These are phyloP conservation scores for Pseudomyrmex sp. DNA, from an alignment of 1,140 invertebrate species.

Conservation along the genomic window DNA sequence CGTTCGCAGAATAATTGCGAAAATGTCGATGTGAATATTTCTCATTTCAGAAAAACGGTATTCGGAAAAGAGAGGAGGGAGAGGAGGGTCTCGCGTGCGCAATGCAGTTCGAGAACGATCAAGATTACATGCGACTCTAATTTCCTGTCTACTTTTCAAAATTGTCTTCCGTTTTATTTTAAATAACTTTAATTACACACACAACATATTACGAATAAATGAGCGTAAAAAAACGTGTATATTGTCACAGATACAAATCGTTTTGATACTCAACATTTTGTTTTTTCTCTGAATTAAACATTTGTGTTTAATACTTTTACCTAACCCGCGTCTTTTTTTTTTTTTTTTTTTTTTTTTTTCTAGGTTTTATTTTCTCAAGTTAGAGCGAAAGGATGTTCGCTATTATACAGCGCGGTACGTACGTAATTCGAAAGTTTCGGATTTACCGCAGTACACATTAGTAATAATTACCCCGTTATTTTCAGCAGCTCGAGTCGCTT, in stretches of 20 bases:
- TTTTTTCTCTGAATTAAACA: not conserved
- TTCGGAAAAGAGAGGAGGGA: too few species aligned
- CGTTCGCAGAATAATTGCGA: constrained; percentile 56
- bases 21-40: not conserved
- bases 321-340: too few species aligned
- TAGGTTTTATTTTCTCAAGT: not conserved
- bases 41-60: not conserved
- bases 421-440: constrained; percentile 27
- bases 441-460: constrained; percentile 23
- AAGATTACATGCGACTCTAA: not conserved
- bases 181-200: not conserved
- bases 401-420: not conserved
- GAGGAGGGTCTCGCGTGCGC: too few species aligned
- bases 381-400: not conserved
- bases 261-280: too few species aligned
- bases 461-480: constrained; percentile 47
- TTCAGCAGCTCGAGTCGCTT: constrained; percentile 32
- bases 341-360: not conserved
- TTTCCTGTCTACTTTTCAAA: not conserved
- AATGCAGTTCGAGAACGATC: not conserved
- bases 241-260: not conserved
- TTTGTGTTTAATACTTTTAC: too few species aligned
- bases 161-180: not conserved
- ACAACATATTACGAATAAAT: not conserved
- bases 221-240: not conserved